Evolutionary conservation across 2,113 vertebrate species (phyloP).

Genomic region (Phoxinus phoxinus): DNA sequence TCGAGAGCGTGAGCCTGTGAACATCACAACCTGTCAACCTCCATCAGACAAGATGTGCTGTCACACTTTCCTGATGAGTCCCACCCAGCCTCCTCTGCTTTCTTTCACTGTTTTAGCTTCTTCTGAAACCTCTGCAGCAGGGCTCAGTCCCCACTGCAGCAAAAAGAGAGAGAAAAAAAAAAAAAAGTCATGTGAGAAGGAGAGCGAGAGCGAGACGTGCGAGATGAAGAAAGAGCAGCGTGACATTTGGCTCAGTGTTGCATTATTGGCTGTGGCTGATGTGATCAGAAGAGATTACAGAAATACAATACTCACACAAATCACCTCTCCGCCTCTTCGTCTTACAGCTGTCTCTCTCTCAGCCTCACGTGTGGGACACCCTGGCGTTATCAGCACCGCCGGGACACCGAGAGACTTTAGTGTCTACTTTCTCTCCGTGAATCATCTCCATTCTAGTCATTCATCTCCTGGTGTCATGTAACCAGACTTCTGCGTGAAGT

Average conservation of each 20-base stretch:
- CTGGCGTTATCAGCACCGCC: constrained; percentile 2
- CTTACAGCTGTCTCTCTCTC: constrained; percentile 56
- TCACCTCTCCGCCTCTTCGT: constrained; percentile 64
- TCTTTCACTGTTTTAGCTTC: constrained; percentile 48
- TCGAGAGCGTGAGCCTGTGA: constrained; percentile 57
- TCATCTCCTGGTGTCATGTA: not conserved
- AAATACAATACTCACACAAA: constrained; percentile 75
- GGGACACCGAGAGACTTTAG: constrained; percentile 24
- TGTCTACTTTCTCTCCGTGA: constrained; percentile 5
- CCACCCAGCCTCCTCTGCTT: not conserved
- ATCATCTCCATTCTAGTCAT: not conserved
- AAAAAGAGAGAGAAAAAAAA: constrained; percentile 53
- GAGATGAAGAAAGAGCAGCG: constrained; percentile 62
- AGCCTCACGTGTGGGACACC: constrained; percentile 40
- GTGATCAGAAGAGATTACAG: constrained; percentile 79
- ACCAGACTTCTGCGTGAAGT: not conserved
- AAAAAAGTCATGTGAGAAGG: constrained; percentile 45
- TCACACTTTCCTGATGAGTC: constrained; percentile 33
- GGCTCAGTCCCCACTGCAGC: constrained; percentile 70
- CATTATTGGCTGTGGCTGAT: constrained; percentile 77
- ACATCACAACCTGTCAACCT: constrained; percentile 57
- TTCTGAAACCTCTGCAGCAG: constrained; percentile 71
- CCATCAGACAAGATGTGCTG: constrained; percentile 63
- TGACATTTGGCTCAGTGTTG: constrained; percentile 73
- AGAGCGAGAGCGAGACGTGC: constrained; percentile 40